These are phyloP conservation scores for Zosterops borbonicus DNA, from an alignment of 2,113 vertebrate species.

Conservation along the genomic window DNA sequence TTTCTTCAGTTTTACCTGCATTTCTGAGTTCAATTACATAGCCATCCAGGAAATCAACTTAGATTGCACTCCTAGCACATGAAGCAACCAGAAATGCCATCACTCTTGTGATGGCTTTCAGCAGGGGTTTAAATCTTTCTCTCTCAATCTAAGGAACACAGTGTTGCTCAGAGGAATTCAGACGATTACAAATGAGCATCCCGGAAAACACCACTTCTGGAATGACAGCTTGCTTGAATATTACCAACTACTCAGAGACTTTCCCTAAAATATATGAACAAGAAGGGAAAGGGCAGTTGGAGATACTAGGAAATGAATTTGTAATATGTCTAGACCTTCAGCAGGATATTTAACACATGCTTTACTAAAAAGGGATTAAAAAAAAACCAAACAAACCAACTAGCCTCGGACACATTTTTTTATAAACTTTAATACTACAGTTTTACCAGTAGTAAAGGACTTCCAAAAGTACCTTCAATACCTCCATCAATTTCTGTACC, in stretches of 20 bases:
- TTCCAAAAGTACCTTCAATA: neutral
- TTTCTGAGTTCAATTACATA: neutral
- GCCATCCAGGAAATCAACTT: neutral
- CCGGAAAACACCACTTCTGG: neutral
- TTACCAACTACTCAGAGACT: neutral
- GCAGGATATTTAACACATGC: neutral
- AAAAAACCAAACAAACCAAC: neutral
- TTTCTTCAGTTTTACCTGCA: neutral
- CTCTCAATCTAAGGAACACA: neutral
- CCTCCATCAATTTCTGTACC: neutral
- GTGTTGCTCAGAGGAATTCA: neutral
- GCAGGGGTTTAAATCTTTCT: conserved; percentile 29
- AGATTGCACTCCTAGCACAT: neutral
- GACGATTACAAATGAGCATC: neutral
- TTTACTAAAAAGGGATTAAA: neutral
- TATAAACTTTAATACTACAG: neutral
- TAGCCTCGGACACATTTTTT: neutral
- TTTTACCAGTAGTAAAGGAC: neutral
- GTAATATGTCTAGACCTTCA: neutral
- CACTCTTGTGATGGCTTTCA: neutral
- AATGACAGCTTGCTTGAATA: neutral
- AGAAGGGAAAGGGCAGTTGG: neutral
- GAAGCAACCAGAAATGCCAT: conserved; percentile 14
- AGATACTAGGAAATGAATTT: neutral
- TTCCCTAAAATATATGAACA: neutral